Evolutionary conservation across 2,797 vertebrate genomes (phyloP), one percentile per base, ranked within the genome.

Genomic region (Tenualosa thibaudeaui): DNA sequence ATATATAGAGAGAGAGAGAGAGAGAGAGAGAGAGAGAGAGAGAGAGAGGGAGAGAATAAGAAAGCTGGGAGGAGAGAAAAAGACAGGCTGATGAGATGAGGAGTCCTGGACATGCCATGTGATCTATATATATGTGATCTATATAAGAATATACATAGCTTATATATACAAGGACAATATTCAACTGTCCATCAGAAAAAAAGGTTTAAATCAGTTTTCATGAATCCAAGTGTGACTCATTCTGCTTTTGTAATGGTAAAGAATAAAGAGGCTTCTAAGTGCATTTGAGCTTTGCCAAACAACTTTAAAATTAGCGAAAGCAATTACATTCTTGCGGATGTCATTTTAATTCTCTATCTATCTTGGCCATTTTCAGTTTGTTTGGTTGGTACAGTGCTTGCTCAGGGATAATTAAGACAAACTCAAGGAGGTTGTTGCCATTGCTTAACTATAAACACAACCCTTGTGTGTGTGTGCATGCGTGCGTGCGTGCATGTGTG

Each of bases 321-420:
- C 37, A 43, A 15, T 37, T 43, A 43, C 15, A 43, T 19, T 75
- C 40, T 78, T 78, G 40, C 40, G 17, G 40, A 43, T 78, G 40
- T 46, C 22, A 78, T 78, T 78, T 75, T 40, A 75, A 37, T 75
- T 15, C 7, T 2, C 71, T 40, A 78, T 78, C 46, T 46, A 3
- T 46, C 37, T 46, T 46, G 5, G 19, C 71, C 71, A 43, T 46
- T 78, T 78, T 46, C 68, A 71, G 68, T 71, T 71, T 71, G 68
- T 37, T 71, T 71, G 68, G 13, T 3, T 37, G 12, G 68, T 24
- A 40, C 31, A 40, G 68, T 71, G 12, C 68, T 71, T 37, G 37
- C 68, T 71, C 68, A 56, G 54, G 54, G 54, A 56, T 56, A 71
- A 40, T 71, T 40, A 71, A 71, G 68, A 71, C 31, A 71, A 40